Evolutionary conservation across 2,888 invertebrate genomes (phyloP).

Genomic region (Acleris cristana): DNA sequence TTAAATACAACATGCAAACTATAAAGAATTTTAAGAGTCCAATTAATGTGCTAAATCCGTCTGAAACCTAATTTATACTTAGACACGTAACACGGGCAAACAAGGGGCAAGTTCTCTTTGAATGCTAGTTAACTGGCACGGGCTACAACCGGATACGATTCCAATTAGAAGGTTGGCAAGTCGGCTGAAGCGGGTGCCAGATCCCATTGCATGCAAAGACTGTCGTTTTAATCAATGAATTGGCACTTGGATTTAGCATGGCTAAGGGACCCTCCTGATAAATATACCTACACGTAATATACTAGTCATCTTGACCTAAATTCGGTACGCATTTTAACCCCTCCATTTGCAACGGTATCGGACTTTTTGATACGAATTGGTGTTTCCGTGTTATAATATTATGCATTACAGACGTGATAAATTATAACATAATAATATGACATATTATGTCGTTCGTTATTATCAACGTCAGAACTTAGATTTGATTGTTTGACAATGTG

Average conservation of each 20-base stretch:
- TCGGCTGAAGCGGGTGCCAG: conserved; percentile 22
- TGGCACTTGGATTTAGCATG: conserved; percentile 8
- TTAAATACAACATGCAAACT: no score
- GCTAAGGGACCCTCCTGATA: not conserved
- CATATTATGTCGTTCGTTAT: no score
- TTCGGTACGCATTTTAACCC: no score
- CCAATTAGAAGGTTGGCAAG: conserved; percentile 36
- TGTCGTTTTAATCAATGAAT: conserved; percentile 35
- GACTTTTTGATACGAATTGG: no score
- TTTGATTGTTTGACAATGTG: no score
- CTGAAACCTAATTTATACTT: not conserved
- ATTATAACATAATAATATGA: no score
- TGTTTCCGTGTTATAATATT: no score
- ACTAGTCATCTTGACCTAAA: not conserved
- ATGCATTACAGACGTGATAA: no score
- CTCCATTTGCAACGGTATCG: no score
- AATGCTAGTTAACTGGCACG: conserved; percentile 26
- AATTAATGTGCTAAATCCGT: not conserved
- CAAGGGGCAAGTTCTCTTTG: conserved; percentile 32
- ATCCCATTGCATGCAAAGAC: conserved; percentile 6
- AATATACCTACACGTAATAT: not conserved
- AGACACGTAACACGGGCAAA: conserved; percentile 23
- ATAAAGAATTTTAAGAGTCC: no score
- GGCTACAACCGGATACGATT: conserved; percentile 31
- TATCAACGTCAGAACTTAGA: no score